These are phyloP conservation scores for Verasper variegatus DNA, from an alignment of 2,113 vertebrate genomes.

Conservation along the genomic window DNA sequence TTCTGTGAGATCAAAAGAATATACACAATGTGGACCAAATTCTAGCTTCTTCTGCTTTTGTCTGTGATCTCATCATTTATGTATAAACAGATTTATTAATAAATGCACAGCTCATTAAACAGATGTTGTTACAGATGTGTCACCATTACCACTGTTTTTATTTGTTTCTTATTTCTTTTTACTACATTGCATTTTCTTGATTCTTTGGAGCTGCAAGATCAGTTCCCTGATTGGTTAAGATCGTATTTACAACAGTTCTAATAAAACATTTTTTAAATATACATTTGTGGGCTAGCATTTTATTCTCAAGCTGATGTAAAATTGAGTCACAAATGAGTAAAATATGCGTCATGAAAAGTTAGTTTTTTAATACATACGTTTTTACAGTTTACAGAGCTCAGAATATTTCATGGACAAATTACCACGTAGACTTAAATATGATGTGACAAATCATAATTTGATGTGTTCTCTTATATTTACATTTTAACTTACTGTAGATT, in stretches of 20 bases:
- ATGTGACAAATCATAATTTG: too few species aligned
- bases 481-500: too few species aligned
- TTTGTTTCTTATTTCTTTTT: conserved; percentile 44
- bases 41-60: conserved; percentile 34
- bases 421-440: too few species aligned
- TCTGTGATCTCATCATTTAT: conserved; percentile 12
- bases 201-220: conserved; percentile 29
- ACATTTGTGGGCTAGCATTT: neutral
- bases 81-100: conserved; percentile 15
- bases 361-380: too few species aligned
- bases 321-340: neutral
- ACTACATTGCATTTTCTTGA: conserved; percentile 13
- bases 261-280: conserved; percentile 36
- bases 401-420: too few species aligned
- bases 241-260: conserved; percentile 30
- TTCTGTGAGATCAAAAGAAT: conserved; percentile 7
- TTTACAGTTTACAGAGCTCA: too few species aligned
- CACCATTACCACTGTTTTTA: conserved; percentile 37
- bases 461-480: too few species aligned
- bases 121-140: conserved; percentile 18
- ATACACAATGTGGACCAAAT: conserved; percentile 23
- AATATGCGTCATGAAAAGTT: too few species aligned
- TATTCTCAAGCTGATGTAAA: neutral
- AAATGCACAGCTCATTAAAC: conserved; percentile 28
- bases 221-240: conserved; percentile 1